These are phyloP conservation scores for Peromyscus maniculatus DNA, from an alignment of 2,113 vertebrate genomes.

Conservation along the genomic window DNA sequence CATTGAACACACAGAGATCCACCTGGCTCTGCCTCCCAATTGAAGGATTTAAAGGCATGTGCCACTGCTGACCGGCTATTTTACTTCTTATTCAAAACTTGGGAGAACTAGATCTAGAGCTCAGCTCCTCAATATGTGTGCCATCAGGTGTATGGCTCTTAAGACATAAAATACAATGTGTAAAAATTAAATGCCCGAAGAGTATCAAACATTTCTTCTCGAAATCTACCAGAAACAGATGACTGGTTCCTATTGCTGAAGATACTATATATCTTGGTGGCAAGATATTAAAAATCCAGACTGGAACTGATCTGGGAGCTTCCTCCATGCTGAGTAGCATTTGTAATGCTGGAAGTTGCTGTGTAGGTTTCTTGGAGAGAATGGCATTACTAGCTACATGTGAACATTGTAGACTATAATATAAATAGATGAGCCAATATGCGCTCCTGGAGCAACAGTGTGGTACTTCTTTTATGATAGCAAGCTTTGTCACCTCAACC, in stretches of 20 bases:
- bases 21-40: no score
- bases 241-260: no score
- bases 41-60: no score
- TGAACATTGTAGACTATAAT: background rate
- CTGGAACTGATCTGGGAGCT: background rate
- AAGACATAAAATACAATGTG: background rate
- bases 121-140: background rate
- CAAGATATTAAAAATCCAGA: background rate
- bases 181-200: background rate
- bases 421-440: background rate
- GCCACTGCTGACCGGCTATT: background rate
- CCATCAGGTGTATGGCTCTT: background rate
- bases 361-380: background rate
- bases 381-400: background rate
- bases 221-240: background rate
- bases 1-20: no score
- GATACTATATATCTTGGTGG: background rate
- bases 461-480: background rate
- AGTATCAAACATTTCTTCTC: background rate
- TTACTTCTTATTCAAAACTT: background rate
- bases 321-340: background rate
- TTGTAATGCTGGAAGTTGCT: background rate
- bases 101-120: background rate
- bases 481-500: no score
- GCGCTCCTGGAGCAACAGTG: no score